Evolutionary conservation across 2,797 vertebrate species (phyloP), one percentile per base, ranked within the genome.

Genomic region (Phalloptychus januarius): DNA sequence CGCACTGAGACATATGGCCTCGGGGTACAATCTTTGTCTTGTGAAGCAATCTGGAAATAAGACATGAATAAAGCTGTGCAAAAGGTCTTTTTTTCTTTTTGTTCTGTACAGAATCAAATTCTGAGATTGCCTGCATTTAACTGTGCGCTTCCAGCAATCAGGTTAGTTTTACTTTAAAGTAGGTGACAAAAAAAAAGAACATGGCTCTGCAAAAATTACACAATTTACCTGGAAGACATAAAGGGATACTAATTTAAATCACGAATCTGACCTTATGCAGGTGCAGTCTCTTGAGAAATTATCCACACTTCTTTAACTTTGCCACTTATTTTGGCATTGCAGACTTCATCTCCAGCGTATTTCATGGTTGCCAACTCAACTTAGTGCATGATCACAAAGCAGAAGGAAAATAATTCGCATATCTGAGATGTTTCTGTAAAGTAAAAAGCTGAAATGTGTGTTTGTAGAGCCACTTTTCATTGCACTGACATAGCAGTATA

Each of bases 31-130:
- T 85, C 73, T 85, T 85, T 82, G 74, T 87, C 81, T 77, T 90
- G 83, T 80, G 92, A 87, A 74, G 86, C 86, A 84, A 84, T 82
- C 83, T 88, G 71, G 38, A 84, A 86, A 87, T 82, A 48, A 90
- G 83, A 86, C 81, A 54, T 79, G 69, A 63, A 85, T 83, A 75
- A 75, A 78, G 81, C 83, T 83, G 67, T 72, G 65, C 45, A 31
- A n/a, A 81, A 56, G 44, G 72, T 25, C 72, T 40, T 42, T n/a
- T 40, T 56, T 25, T 48, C 23, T 48, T 20, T 48, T 1, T 7
- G n/a, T 18, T 42, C 48, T 80, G 85, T 91, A 88, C 54, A 87
- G 86, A 79, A 74, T 76, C 77, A 87, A 81, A 88, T 50, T 70
- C 78, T 83, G 71, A 77, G 74, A 72, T 86, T 76, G 56, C 46